Base-by-base conservation (phyloP, 2,113 vertebrate species). In the Oriolus oriolus region DNA sequence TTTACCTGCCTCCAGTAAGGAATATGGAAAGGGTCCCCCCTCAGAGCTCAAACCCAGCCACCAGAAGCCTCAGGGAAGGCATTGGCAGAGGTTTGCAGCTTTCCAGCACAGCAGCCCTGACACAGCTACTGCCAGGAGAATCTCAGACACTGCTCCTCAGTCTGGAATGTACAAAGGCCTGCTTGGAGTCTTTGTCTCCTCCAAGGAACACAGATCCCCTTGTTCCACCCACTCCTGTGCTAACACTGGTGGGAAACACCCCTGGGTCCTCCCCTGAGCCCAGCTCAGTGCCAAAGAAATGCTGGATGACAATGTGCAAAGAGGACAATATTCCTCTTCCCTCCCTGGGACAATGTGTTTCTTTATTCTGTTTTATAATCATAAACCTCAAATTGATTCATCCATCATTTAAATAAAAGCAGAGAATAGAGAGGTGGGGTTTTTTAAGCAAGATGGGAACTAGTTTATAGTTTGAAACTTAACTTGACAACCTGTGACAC, bases 241-340 rank as follows among this genome's bases (percentile, higher is more conserved):
- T 59, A 5, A 33, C 26, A 26, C 8, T 0, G 1, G 12, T 16
- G 56, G 42, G 79, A 88, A 44, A 47, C 31, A 27, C 2, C 18
- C 30, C 42, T 1, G 21, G 45, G 42, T 23, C 23, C 57, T 68
- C 11, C 15, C 66, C 66, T 30, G 68, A 56, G 75, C 30, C 54
- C 30, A 17, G 0, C 2, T 19, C 41, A 19, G 50, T 13, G 57
- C 33, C 61, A 69, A 19, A 53, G 49, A 27, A 1, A 1, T 1
- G 9, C 64, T 80, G 41, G 79, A 23, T 31, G 77, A 31, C 80
- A 31, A 1, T 11, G 35, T 18, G 68, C 50, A 27, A n/a, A 86
- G 59, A 28, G 54, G 47, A 54, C 47, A 30, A 0, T 7, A 4
- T 53, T 74, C 75, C 24, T 64, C 49, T 79, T 53, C 65, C 77